Evolutionary conservation across 2,888 invertebrate species (phyloP).

Genomic region (Ormyrus rosae): DNA sequence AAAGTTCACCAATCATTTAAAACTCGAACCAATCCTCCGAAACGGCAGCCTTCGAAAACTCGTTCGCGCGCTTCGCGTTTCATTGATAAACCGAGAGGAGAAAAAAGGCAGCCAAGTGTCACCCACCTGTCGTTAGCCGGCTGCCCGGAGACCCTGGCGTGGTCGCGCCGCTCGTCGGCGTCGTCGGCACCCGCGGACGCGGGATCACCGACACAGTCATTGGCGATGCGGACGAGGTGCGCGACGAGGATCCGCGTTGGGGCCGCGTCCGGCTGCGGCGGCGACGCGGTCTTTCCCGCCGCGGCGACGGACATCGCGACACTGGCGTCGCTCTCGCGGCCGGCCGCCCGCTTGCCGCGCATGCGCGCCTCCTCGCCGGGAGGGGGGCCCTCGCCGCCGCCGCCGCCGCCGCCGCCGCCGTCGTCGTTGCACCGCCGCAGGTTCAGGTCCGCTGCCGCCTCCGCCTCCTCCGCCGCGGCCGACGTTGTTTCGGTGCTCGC

Average conservation of each 20-base stretch:
- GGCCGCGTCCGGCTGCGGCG: slow-evolving; percentile 41
- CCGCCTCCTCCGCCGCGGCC: slow-evolving; percentile 57
- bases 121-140: slow-evolving; percentile 27
- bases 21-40: no score
- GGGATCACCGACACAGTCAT: neutral
- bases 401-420: slow-evolving; percentile 19
- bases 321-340: slow-evolving; percentile 68
- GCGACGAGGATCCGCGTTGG: slow-evolving; percentile 8
- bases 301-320: slow-evolving; percentile 73
- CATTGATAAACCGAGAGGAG: neutral
- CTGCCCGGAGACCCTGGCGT: neutral
- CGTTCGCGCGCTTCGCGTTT: no score
- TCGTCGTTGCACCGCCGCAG: slow-evolving; percentile 28
- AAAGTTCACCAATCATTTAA: no score
- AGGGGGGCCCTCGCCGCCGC: slow-evolving; percentile 59
- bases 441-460: slow-evolving; percentile 17
- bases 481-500: slow-evolving; percentile 56
- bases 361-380: slow-evolving; percentile 60
- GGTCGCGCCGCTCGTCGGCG: no score
- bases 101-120: neutral
- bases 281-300: slow-evolving; percentile 64
- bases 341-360: slow-evolving; percentile 63
- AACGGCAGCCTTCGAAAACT: no score
- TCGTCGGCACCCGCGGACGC: neutral
- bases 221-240: slow-evolving; percentile 4